Conservation (phyloP, 2,113 vertebrate genomes). For the Indicator indicator region DNA sequence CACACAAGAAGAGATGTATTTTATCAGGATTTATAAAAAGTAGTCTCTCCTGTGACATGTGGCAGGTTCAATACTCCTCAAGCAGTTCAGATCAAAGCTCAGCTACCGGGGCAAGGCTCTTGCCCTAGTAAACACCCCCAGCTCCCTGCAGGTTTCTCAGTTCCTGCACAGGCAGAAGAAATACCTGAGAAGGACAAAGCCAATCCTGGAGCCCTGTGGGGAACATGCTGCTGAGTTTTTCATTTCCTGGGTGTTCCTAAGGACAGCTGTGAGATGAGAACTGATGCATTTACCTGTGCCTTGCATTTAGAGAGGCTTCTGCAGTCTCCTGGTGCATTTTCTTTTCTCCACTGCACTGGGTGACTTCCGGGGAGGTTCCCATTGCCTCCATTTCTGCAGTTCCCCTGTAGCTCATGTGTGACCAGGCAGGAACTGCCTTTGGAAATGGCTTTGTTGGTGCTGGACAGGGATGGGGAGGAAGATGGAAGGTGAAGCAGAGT, state of each 20-base stretch:
- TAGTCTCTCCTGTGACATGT: neutral
- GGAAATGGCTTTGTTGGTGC: neutral
- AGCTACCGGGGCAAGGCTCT: neutral
- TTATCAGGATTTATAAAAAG: neutral
- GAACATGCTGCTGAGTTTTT: too few species aligned
- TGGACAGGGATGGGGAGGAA: neutral
- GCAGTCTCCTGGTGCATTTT: neutral
- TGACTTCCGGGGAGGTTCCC: neutral
- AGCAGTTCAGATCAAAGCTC: neutral
- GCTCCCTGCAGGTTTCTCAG: neutral
- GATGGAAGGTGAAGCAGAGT: neutral
- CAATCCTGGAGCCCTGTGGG: neutral
- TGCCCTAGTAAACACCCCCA: neutral
- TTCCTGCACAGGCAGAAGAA: neutral
- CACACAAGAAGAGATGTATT: neutral
- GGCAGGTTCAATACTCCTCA: neutral
- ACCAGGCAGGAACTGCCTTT: neutral
- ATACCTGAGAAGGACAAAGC: neutral
- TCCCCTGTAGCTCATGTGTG: neutral
- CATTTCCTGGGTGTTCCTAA: too few species aligned
- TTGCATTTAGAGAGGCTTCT: neutral
- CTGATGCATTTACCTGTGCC: neutral
- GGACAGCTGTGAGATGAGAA: neutral
- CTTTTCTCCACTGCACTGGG: neutral
- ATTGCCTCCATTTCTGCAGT: neutral